Percentiles rank a stretch among this genome's conserved stretches.
Evolutionary conservation across 2,888 invertebrate species (phyloP).

Genomic region (Andrena minutula): DNA sequence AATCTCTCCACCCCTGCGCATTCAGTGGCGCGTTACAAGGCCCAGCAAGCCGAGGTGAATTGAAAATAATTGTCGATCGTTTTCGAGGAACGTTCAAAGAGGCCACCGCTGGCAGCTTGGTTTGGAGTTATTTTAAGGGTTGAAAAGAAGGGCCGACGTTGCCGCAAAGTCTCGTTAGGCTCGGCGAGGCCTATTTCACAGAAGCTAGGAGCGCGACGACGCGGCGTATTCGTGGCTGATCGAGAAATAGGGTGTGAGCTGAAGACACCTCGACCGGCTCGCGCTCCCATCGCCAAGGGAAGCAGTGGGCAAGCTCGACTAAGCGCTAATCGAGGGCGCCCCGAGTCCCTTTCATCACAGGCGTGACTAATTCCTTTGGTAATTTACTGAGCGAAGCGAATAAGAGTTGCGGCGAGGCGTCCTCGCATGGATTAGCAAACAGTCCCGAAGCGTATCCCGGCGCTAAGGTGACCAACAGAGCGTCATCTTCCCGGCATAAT

Average conservation of each 20-base stretch:
- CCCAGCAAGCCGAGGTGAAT: neutral
- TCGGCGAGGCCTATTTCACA: slow-evolving; percentile 37
- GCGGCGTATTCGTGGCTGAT: slow-evolving; percentile 54
- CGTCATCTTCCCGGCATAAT: slow-evolving; percentile 51
- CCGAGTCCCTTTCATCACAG: slow-evolving; percentile 78
- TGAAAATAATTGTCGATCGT: slow-evolving; percentile 14
- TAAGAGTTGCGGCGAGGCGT: slow-evolving; percentile 77
- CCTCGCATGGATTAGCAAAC: slow-evolving; percentile 77
- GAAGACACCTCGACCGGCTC: slow-evolving; percentile 69
- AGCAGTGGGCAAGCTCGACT: slow-evolving; percentile 66
- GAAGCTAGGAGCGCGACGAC: slow-evolving; percentile 39
- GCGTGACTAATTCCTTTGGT: slow-evolving; percentile 82
- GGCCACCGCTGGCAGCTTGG: neutral
- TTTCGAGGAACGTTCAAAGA: slow-evolving; percentile 8
- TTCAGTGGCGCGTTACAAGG: neutral
- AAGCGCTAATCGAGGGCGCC: slow-evolving; percentile 63
- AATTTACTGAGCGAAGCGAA: slow-evolving; percentile 81
- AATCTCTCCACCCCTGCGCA: neutral
- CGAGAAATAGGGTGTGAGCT: slow-evolving; percentile 72
- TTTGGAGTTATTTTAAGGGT: slow-evolving; percentile 42
- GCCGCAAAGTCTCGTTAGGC: slow-evolving; percentile 49
- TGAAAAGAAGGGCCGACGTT: slow-evolving; percentile 25
- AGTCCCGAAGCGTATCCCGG: slow-evolving; percentile 60
- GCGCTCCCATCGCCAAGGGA: slow-evolving; percentile 58
- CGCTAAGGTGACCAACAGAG: slow-evolving; percentile 51